Conservation (phyloP, 2,888 invertebrate genomes). For the Drosophila fungiperda region DNA sequence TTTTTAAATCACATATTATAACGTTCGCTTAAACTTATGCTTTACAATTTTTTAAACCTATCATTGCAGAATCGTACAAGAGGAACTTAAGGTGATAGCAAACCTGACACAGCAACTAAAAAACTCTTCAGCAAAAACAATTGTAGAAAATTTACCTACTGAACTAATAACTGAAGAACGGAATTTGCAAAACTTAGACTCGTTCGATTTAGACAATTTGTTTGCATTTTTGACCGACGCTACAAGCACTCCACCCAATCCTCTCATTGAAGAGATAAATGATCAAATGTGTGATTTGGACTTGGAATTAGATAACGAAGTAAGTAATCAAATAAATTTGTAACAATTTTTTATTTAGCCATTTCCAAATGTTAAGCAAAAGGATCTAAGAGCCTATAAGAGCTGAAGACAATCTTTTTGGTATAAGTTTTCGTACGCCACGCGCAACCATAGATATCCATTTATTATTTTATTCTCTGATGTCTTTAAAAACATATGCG, state of each 20-base stretch:
- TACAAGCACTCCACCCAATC: conserved; percentile 87
- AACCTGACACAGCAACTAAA: conserved; percentile 91
- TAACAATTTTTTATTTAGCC: not conserved
- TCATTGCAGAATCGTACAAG: conserved; percentile 88
- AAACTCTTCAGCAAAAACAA: conserved; percentile 85
- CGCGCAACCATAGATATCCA: not conserved
- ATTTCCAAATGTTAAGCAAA: not conserved
- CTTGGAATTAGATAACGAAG: conserved; percentile 93
- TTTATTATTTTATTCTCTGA: not conserved
- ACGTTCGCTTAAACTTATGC: not conserved
- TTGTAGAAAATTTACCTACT: conserved; percentile 8
- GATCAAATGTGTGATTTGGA: conserved; percentile 93
- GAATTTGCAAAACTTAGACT: conserved; percentile 87
- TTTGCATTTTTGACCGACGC: conserved; percentile 96
- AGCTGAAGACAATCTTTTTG: too few relatives aligned
- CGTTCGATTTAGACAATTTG: conserved; percentile 94
- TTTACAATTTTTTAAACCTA: not conserved
- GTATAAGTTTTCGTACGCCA: not conserved
- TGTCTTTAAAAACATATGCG: not conserved
- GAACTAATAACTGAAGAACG: conserved; percentile 56
- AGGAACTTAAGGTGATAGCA: conserved; percentile 89
- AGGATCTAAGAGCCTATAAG: too few relatives aligned
- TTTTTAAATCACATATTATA: not conserved
- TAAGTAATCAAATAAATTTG: conserved; percentile 65
- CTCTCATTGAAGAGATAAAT: conserved; percentile 92